phyloP scores from a whole-genome alignment of 2,113 vertebrate species.

The Oxyruncus cristatus region DNA sequence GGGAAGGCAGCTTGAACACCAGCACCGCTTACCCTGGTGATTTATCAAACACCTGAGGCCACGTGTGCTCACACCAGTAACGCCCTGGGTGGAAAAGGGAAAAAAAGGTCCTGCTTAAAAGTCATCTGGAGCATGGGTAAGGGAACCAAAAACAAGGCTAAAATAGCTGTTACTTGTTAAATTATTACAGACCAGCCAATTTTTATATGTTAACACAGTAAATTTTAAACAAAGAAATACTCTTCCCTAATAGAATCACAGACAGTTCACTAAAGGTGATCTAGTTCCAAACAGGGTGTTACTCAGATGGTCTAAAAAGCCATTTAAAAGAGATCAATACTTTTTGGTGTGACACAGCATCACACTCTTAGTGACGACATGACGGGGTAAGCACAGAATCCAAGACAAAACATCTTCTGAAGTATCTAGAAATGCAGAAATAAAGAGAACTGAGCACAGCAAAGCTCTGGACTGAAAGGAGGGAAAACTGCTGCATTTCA shows the following conservation, averaged over 20 bases:
- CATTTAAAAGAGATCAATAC: background rate
- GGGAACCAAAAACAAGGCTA: background rate
- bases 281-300: background rate
- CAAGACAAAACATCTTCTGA: background rate
- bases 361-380: background rate
- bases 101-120: background rate
- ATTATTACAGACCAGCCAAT: background rate
- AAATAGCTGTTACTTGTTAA: background rate
- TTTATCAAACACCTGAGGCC: conserved; percentile 50
- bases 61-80: background rate
- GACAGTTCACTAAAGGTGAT: background rate
- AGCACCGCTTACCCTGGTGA: background rate
- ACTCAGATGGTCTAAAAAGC: background rate
- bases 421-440: background rate
- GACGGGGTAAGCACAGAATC: background rate
- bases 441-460: background rate
- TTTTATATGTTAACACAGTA: background rate
- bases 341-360: background rate
- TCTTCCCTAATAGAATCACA: background rate
- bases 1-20: conserved; percentile 19
- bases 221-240: background rate
- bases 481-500: background rate
- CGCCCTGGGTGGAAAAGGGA: background rate
- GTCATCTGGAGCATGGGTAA: background rate
- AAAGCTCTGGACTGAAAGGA: background rate